A percentile compares a stretch with the other conserved stretches of the same genome.
Conservation (phyloP, 2,797 vertebrate genomes). For the Dipus sagitta region DNA sequence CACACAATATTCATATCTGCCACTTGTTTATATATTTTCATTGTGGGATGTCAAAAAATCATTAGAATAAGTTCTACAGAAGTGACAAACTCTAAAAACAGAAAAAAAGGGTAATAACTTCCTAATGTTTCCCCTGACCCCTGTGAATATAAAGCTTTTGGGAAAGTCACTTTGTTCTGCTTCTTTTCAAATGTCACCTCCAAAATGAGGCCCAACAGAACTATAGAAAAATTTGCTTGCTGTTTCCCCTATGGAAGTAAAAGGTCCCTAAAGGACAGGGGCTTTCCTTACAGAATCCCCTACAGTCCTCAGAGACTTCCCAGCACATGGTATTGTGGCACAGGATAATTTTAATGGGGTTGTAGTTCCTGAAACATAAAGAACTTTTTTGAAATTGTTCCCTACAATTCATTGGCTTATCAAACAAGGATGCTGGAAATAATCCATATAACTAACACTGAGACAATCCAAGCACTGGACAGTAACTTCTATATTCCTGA, state of each 20-base stretch:
- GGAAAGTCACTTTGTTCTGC: constrained; percentile 5
- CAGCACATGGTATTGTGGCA: not conserved
- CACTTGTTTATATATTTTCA: not conserved
- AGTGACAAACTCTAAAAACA: not conserved
- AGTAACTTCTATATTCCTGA: not conserved
- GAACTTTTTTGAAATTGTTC: not conserved
- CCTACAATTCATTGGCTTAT: not conserved
- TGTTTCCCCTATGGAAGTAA: not conserved
- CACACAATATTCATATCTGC: not conserved
- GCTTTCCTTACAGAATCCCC: not conserved
- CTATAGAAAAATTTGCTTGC: not conserved
- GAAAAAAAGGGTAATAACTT: not conserved
- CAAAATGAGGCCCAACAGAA: not conserved
- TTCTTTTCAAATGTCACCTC: not conserved
- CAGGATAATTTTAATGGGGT: not conserved
- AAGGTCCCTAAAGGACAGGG: not conserved
- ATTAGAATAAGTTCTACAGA: constrained; percentile 30
- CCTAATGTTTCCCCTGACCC: not conserved
- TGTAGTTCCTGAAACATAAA: not conserved
- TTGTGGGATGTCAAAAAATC: not conserved
- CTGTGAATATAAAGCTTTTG: not conserved
- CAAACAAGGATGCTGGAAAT: not conserved
- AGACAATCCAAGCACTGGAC: not conserved
- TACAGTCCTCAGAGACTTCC: not conserved
- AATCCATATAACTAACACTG: not conserved